phyloP scores from a whole-genome alignment of 92 coral and sea anemone genomes.

The Montipora capitata region DNA sequence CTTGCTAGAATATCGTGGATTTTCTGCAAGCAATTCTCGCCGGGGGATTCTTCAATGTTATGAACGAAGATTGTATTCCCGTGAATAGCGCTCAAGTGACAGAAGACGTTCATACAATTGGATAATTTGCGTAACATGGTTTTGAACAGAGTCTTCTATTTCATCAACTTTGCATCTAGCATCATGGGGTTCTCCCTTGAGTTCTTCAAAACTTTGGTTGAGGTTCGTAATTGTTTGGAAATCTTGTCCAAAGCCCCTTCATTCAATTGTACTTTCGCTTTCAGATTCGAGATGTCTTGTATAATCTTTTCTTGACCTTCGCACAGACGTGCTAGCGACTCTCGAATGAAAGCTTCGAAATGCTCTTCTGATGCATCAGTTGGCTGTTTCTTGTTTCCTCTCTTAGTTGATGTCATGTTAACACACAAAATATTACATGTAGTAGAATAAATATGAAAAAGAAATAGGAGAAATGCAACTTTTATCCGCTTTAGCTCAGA shows the following conservation, averaged over 20 bases:
- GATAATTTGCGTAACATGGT: background rate
- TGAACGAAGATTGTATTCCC: constrained; percentile 27
- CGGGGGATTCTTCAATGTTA: background rate
- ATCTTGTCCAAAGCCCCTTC: constrained; percentile 1
- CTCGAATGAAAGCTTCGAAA: constrained; percentile 43
- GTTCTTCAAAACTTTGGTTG: background rate
- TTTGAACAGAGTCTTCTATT: constrained; percentile 14
- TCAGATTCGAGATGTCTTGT: constrained; percentile 6
- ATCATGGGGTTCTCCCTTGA: constrained; percentile 19
- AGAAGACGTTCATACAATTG: constrained; percentile 8
- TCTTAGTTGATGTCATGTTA: constrained; percentile 28
- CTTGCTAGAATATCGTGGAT: background rate
- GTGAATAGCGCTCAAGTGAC: constrained; percentile 7
- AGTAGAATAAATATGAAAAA: background rate
- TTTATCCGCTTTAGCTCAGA: constrained; percentile 3
- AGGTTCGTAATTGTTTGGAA: background rate
- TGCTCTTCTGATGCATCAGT: constrained; percentile 26
- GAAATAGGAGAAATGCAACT: background rate
- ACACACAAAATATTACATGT: constrained; percentile 1
- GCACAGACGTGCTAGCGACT: constrained; percentile 1
- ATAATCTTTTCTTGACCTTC: constrained; percentile 16
- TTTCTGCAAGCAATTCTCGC: background rate
- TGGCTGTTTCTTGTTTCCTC: constrained; percentile 25
- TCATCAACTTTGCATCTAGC: constrained; percentile 24
- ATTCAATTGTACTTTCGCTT: background rate